Evolutionary conservation across 53 echinoderm and acorn worm genomes (phyloP).

Genomic region (Crossaster papposus): DNA sequence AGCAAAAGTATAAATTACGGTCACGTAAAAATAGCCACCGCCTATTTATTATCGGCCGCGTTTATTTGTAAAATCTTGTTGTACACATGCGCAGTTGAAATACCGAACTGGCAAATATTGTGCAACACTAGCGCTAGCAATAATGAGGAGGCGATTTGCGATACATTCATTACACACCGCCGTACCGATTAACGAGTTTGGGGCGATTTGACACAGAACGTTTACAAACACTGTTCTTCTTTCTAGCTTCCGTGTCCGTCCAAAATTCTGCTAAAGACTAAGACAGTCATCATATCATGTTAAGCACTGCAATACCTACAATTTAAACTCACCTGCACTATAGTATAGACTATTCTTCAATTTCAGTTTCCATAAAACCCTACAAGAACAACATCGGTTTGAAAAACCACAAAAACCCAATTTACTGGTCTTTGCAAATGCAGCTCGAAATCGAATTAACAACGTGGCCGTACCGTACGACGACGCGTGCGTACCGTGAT

Average conservation of each 20-base stretch:
- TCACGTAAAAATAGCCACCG: no score
- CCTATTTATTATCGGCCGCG: no score
- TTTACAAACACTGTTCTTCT: no score
- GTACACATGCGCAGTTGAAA: no score
- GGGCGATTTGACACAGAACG: slow-evolving; percentile 3
- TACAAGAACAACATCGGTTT: not conserved
- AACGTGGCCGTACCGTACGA: slow-evolving; percentile 26
- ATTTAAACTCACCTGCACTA: not conserved
- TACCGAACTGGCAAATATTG: no score
- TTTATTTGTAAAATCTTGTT: no score
- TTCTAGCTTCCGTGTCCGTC: no score
- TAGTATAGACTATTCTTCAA: not conserved
- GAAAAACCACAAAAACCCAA: not conserved
- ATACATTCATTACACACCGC: no score
- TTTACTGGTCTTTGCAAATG: not conserved
- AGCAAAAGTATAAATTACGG: no score
- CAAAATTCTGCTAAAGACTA: not conserved
- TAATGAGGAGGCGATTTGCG: no score
- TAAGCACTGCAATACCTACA: not conserved
- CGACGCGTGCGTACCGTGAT: no score
- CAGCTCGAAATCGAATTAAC: not conserved
- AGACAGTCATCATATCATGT: not conserved
- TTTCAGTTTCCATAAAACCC: not conserved
- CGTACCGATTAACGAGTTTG: not conserved
- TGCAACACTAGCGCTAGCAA: no score